These are phyloP conservation scores for Agriopis aurantiaria DNA, from an alignment of 2,888 invertebrate species.

Conservation along the genomic window DNA sequence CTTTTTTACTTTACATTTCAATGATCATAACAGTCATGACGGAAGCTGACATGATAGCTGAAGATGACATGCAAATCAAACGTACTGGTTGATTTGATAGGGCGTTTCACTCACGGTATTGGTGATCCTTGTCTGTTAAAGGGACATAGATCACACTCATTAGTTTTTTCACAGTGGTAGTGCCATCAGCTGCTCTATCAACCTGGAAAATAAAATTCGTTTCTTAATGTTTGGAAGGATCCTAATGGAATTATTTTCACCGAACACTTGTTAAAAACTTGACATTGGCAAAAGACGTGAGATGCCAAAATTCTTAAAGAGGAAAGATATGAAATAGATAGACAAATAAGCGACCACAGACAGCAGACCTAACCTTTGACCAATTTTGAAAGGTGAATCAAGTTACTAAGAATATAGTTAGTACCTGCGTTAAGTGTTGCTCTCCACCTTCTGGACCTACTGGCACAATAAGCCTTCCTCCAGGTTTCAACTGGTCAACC, in stretches of 20 bases:
- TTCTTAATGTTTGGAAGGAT: background rate
- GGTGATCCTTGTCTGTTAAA: slow-evolving; percentile 91
- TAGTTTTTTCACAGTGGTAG: slow-evolving; percentile 90
- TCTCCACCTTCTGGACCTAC: slow-evolving; percentile 95
- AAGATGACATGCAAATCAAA: slow-evolving; percentile 15
- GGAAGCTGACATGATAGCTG: background rate
- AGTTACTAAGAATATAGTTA: background rate
- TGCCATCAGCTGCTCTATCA: slow-evolving; percentile 94
- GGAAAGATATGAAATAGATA: too few relatives aligned
- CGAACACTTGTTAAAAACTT: too few relatives aligned
- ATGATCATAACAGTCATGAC: background rate
- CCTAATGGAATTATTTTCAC: too few relatives aligned
- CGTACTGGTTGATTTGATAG: slow-evolving; percentile 15
- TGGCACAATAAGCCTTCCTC: slow-evolving; percentile 96
- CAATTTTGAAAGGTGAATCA: too few relatives aligned
- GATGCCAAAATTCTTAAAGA: too few relatives aligned
- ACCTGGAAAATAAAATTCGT: slow-evolving; percentile 84
- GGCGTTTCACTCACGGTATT: slow-evolving; percentile 78
- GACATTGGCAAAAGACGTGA: too few relatives aligned
- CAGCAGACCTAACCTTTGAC: too few relatives aligned
- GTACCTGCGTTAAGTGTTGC: slow-evolving; percentile 93
- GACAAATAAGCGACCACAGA: too few relatives aligned
- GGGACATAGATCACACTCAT: slow-evolving; percentile 99
- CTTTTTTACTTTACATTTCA: background rate
- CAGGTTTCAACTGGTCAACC: slow-evolving; percentile 94